A percentile compares a stretch with the other conserved stretches of the same genome.
Conservation (phyloP, 2,797 vertebrate genomes). For the Halcyon smyrnensis region DNA sequence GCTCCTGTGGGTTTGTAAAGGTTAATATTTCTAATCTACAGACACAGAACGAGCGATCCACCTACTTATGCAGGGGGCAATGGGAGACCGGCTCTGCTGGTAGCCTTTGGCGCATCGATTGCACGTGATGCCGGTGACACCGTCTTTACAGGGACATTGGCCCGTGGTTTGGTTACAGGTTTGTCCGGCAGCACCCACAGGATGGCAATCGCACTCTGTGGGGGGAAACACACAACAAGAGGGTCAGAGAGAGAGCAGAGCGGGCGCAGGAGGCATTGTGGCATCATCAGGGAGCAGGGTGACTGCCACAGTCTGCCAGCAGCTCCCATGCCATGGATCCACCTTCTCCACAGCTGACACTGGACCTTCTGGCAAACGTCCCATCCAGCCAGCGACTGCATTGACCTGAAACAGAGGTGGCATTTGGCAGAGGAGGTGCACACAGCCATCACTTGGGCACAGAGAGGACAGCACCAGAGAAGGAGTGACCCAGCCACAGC, state of each 20-base stretch:
- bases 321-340: rapidly evolving
- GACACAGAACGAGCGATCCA: slow-evolving; percentile 54
- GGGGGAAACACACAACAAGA: slow-evolving; percentile 75
- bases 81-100: slow-evolving; percentile 98
- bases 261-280: rapidly evolving
- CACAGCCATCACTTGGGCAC: rapidly evolving
- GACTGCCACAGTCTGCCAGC: rapidly evolving
- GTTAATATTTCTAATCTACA: neutral
- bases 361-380: rapidly evolving
- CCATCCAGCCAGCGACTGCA: rapidly evolving
- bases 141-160: slow-evolving; percentile 98
- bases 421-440: neutral
- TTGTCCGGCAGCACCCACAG: slow-evolving; percentile 96
- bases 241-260: slow-evolving; percentile 32
- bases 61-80: slow-evolving; percentile 98
- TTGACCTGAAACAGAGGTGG: neutral
- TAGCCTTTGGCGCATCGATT: slow-evolving; percentile 98
- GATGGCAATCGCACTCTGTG: slow-evolving; percentile 97
- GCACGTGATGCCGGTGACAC: slow-evolving; percentile 96
- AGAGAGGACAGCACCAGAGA: neutral
- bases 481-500: neutral
- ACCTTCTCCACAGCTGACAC: neutral
- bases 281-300: rapidly evolving
- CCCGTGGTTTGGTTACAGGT: slow-evolving; percentile 99
- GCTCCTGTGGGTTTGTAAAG: neutral